A percentile compares a stretch with the other conserved stretches of the same genome.
Evolutionary conservation across 1,140 invertebrate species (phyloP).

Genomic region (Zaprionus inermis): DNA sequence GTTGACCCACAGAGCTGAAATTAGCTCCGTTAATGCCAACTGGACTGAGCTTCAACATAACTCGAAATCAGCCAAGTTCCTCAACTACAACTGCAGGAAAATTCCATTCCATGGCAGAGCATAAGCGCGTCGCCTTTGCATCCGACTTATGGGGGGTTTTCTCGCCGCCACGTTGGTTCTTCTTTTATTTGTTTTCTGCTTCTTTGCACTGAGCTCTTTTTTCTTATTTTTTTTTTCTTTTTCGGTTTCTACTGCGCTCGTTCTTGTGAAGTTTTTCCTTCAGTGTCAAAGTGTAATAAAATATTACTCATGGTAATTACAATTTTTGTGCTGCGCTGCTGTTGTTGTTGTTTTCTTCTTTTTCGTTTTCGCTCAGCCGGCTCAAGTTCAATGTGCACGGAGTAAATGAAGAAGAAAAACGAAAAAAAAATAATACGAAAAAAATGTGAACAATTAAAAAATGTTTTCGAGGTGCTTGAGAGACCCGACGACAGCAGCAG

Average conservation of each 20-base stretch:
- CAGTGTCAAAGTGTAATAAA: constrained; percentile 83
- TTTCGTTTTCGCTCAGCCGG: constrained; percentile 64
- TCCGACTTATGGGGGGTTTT: background rate
- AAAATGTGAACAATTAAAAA: constrained; percentile 76
- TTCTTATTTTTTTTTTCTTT: constrained; percentile 3
- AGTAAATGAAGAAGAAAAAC: constrained; percentile 5
- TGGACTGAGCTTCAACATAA: background rate
- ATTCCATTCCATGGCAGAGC: constrained; percentile 16
- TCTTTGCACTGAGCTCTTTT: background rate
- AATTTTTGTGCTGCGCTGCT: constrained; percentile 70
- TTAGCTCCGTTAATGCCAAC: background rate
- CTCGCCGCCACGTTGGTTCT: background rate
- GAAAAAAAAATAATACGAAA: constrained; percentile 21
- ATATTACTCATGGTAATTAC: constrained; percentile 83
- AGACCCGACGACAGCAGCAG: no score
- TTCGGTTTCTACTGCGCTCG: constrained; percentile 21
- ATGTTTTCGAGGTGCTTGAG: constrained; percentile 76
- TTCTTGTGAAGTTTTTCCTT: constrained; percentile 77
- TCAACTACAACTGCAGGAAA: background rate
- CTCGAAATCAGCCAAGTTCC: background rate
- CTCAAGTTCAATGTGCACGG: constrained; percentile 80
- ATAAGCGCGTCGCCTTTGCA: constrained; percentile 11
- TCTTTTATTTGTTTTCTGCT: constrained; percentile 4
- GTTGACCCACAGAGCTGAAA: background rate
- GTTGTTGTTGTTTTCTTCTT: constrained; percentile 15